Percentiles rank a stretch among this genome's conserved stretches.
These are phyloP conservation scores for Micrastur ruficollis DNA, from an alignment of 2,797 vertebrate species.

Conservation along the genomic window DNA sequence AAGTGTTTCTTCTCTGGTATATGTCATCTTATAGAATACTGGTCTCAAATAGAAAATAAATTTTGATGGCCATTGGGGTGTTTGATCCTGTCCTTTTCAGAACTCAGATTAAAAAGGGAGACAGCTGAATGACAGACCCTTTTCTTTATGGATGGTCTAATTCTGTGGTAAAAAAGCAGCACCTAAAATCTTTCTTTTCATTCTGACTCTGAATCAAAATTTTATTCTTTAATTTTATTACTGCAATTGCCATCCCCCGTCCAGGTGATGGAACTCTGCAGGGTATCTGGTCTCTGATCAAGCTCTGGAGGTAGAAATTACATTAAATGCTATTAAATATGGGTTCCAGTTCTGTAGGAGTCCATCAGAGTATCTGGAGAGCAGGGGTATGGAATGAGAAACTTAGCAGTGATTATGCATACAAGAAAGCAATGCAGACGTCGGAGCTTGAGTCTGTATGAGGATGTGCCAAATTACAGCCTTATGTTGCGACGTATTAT, in stretches of 20 bases:
- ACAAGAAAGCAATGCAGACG: not conserved
- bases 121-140: not conserved
- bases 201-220: not conserved
- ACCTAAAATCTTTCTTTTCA: not conserved
- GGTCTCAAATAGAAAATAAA: not conserved
- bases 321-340: not conserved
- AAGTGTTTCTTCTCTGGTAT: not conserved
- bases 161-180: not conserved
- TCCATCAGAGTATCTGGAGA: not conserved
- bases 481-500: not conserved
- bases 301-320: not conserved
- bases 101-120: not conserved
- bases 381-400: not conserved
- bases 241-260: not conserved
- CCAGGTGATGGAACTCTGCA: not conserved
- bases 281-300: not conserved
- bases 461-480: constrained; percentile 11
- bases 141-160: not conserved
- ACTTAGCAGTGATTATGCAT: not conserved
- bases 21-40: not conserved
- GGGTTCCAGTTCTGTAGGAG: not conserved
- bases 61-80: not conserved
- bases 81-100: not conserved
- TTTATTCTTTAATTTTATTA: not conserved
- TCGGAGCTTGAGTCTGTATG: not conserved